Evolutionary conservation across 1,140 invertebrate genomes (phyloP).

Genomic region (Rhopalosiphum padi): DNA sequence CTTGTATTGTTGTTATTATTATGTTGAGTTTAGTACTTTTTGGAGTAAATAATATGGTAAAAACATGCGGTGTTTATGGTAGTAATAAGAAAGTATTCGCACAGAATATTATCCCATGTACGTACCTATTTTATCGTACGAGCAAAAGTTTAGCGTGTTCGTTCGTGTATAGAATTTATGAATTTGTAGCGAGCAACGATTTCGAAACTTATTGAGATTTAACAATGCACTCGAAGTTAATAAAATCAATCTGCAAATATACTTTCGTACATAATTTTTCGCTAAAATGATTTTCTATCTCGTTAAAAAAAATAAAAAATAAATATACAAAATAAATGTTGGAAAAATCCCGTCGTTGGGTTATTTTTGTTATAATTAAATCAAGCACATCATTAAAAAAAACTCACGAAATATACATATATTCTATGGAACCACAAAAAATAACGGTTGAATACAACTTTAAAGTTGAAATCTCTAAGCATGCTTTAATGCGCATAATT

Average conservation of each 20-base stretch:
- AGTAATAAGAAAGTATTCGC: background rate
- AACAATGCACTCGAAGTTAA: background rate
- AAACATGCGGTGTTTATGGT: background rate
- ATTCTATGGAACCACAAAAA: background rate
- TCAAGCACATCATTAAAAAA: background rate
- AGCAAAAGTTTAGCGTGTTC: background rate
- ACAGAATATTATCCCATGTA: background rate
- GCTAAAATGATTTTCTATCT: background rate
- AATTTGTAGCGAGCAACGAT: background rate
- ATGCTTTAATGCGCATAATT: background rate
- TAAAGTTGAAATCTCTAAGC: background rate
- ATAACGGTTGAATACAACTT: background rate
- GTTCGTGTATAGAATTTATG: background rate
- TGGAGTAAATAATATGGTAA: background rate
- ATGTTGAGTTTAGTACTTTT: background rate
- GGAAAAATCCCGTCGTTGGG: background rate
- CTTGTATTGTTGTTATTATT: background rate
- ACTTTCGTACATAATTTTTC: background rate
- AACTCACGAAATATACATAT: background rate
- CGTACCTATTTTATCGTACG: background rate
- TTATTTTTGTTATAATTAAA: background rate
- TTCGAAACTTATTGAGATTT: background rate
- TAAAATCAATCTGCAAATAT: background rate
- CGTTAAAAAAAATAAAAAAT: background rate
- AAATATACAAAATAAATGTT: background rate